Evolutionary conservation across 2,113 vertebrate genomes (phyloP), one percentile per base, ranked within the genome.

Genomic region (Helogale parvula): DNA sequence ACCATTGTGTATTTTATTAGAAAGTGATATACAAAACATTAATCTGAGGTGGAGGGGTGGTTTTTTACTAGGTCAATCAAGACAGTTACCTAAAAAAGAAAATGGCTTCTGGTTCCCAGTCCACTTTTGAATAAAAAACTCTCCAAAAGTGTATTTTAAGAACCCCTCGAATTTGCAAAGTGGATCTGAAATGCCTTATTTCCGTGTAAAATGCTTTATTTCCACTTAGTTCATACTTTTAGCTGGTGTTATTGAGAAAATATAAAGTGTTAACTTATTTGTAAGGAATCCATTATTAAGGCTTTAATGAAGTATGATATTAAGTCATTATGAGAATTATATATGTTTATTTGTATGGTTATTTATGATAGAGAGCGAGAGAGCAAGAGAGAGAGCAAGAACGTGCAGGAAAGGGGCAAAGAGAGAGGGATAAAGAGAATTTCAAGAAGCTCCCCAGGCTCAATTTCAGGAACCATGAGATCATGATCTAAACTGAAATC

Each of bases 71-170:
- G 47, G 35, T 90, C 54, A 91, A 50, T 23, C 4, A 77, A 85
- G 33, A 87, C 2, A 80, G 35, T 3, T 47, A 88, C 35, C 65
- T 8, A 82, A 54, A 66, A 94, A 68, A 90, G 31, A 92, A 74
- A 69, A 23, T 65, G 87, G 52, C 81, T 90, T 90, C 63, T 88
- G 47, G 77, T 25, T 91, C 31, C 33, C 29, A 92, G 19, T 68
- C 21, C 52, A 35, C 29, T 88, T 57, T 65, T 83, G 35, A 38
- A 79, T 9, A 96, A 50, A 95, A 81, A 98, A 98, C 41, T 88
- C 14, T 86, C 66, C 13, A 25, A 50, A 2, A 41, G 35, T 93
- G 33, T 38, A 84, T 79, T 85, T 88, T 29, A 97, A 92, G 50
- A 35, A 74, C 3, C 2, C 14, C 11, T 92, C 3, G 1, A 81